Conservation (phyloP, 2,797 vertebrate genomes). For the Zalophus californianus region DNA sequence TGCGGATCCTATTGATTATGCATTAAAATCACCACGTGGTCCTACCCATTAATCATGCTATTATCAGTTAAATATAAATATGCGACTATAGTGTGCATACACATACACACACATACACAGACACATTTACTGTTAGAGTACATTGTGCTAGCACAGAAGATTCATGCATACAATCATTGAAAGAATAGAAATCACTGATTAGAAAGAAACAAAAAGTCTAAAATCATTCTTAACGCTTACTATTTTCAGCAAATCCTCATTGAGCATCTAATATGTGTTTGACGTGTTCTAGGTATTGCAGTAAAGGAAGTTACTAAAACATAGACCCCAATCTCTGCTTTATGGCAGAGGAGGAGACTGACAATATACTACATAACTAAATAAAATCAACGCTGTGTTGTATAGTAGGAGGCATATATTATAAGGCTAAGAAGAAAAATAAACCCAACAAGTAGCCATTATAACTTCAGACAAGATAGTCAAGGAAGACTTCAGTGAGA, state of each 20-base stretch:
- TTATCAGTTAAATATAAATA: neutral
- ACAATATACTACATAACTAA: neutral
- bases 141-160: neutral
- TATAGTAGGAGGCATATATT: neutral
- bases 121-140: neutral
- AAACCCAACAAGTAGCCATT: neutral
- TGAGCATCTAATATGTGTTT: neutral
- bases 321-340: rapidly evolving
- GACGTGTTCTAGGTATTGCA: neutral
- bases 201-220: neutral
- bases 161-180: neutral
- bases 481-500: neutral
- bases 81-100: no score
- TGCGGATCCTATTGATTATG: neutral
- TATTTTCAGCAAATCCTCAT: neutral
- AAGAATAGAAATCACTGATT: neutral
- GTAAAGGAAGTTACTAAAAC: neutral
- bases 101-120: neutral
- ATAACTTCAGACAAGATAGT: neutral
- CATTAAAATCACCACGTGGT: neutral
- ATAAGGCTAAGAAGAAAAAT: neutral
- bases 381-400: neutral
- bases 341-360: neutral
- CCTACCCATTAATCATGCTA: neutral
- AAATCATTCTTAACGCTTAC: neutral